These are phyloP conservation scores for Lysandra bellargus DNA, from an alignment of 2,888 invertebrate genomes.

Conservation along the genomic window DNA sequence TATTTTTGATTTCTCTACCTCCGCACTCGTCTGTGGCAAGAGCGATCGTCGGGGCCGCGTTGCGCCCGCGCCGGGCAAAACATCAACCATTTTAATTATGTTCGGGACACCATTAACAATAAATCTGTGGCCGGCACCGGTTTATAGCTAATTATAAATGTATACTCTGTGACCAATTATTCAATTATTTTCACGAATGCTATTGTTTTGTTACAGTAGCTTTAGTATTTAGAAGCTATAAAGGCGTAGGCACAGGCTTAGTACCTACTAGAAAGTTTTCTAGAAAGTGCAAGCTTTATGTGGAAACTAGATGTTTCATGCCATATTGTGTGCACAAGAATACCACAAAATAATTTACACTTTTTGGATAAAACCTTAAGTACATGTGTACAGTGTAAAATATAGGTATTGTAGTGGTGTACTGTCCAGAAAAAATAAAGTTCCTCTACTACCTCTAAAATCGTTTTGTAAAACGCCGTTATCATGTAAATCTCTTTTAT, in stretches of 20 bases:
- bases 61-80: constrained; percentile 57
- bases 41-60: constrained; percentile 59
- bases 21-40: constrained; percentile 46
- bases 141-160: constrained; percentile 75
- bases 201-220: constrained; percentile 11
- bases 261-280: not conserved
- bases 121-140: constrained; percentile 75
- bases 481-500: no score
- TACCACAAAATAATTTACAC: no score
- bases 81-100: constrained; percentile 80
- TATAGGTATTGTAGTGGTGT: no score
- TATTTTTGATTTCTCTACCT: not conserved
- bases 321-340: no score
- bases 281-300: not conserved
- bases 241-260: not conserved
- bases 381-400: no score
- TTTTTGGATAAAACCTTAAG: no score
- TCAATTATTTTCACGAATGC: constrained; percentile 51
- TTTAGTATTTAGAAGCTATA: not conserved
- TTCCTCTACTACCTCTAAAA: no score
- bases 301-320: no score
- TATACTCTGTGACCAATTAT: constrained; percentile 72
- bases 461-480: no score
- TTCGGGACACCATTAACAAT: constrained; percentile 79
- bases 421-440: no score